Conservation (phyloP, 1,140 invertebrate genomes). For the Bicyclus anynana region DNA sequence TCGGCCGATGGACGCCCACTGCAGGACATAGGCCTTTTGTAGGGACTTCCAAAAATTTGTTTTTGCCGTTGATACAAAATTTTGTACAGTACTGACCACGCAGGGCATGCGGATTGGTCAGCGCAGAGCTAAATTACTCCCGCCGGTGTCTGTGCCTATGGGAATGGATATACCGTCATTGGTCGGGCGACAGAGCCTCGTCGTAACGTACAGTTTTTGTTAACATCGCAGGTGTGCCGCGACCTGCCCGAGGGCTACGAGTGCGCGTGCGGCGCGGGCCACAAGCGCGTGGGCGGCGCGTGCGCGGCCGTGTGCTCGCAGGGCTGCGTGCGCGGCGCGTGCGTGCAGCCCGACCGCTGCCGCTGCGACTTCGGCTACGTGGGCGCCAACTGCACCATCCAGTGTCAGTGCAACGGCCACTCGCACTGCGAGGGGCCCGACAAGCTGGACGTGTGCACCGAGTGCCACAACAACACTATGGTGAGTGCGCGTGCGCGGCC, state of each 20-base stretch:
- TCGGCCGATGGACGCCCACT: too few species aligned
- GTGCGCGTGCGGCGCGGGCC: conserved; percentile 87
- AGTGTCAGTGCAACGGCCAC: conserved; percentile 97
- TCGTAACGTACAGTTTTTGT: too few species aligned
- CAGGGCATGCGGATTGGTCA: too few species aligned
- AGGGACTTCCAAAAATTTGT: too few species aligned
- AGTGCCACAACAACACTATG: conserved; percentile 96
- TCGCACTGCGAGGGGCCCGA: conserved; percentile 93
- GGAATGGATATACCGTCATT: too few species aligned
- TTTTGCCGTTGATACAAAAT: too few species aligned
- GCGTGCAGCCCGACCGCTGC: conserved; percentile 90
- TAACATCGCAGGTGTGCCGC: conserved; percentile 77
- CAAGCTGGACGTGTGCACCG: conserved; percentile 87
- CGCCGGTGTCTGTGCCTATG: too few species aligned
- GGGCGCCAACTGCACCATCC: conserved; percentile 93
- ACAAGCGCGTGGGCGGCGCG: conserved; percentile 84
- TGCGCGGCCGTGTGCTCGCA: conserved; percentile 92
- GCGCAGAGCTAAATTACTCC: too few species aligned
- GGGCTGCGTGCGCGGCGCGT: conserved; percentile 93
- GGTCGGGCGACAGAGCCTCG: too few species aligned
- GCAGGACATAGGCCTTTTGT: too few species aligned
- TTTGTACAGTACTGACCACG: too few species aligned
- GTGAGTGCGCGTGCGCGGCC: conserved; percentile 84
- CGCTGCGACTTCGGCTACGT: conserved; percentile 97
- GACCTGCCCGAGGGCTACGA: conserved; percentile 86